Percentiles rank a stretch among this genome's conserved stretches.
phyloP scores from a whole-genome alignment of 2,888 invertebrate species.

The Cataglyphis cursor region DNA sequence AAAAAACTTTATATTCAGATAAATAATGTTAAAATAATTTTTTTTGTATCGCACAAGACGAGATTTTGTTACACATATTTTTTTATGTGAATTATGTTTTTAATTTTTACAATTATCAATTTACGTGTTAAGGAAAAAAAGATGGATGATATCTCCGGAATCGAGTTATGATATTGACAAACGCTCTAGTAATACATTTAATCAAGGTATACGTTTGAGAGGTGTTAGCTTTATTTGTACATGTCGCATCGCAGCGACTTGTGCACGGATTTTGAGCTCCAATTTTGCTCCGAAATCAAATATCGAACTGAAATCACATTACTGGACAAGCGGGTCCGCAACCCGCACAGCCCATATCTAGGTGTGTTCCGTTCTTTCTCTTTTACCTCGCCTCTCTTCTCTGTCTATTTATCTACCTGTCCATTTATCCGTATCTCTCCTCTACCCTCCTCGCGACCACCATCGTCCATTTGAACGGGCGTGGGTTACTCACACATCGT shows the following conservation, averaged over 20 bases:
- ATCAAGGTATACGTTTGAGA: conserved; percentile 17
- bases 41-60: background rate
- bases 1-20: background rate
- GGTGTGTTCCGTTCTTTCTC: conserved; percentile 42
- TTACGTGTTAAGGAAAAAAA: background rate
- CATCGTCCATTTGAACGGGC: conserved; percentile 24
- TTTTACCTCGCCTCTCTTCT: conserved; percentile 35
- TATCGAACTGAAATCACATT: conserved; percentile 56
- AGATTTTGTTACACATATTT: background rate
- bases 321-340: conserved; percentile 24
- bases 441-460: background rate
- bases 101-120: background rate
- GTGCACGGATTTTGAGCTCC: conserved; percentile 48
- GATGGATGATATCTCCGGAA: background rate
- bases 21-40: background rate
- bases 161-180: conserved; percentile 11
- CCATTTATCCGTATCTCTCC: conserved; percentile 52
- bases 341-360: conserved; percentile 43
- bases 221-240: conserved; percentile 46
- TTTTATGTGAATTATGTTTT: background rate
- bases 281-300: conserved; percentile 50
- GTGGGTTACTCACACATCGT: conserved; percentile 30
- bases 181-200: conserved; percentile 24
- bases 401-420: conserved; percentile 58
- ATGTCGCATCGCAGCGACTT: conserved; percentile 22